Evolutionary conservation across 2,888 invertebrate species (phyloP), one percentile per base, ranked within the genome.

Genomic region (Odontocerum albicorne): DNA sequence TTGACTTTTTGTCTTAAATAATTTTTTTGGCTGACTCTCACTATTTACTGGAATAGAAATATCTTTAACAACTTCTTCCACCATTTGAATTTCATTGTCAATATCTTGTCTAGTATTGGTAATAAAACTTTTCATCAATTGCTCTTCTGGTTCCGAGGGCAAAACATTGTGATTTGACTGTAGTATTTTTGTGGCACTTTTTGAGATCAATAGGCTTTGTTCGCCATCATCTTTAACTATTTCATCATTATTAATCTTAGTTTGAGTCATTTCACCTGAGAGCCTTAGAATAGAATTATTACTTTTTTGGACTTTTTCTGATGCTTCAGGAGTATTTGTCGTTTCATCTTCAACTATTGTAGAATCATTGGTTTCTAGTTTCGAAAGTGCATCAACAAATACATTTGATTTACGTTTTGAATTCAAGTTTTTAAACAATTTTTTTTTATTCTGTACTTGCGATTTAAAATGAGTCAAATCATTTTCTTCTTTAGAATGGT

Each of bases 401-500:
- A 36, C n/a, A n/a, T n/a, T 12, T 8, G n/a, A 12, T 36, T 13
- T 36, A 12, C 4, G 12, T 36, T 36, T 4, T n/a, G 6, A 4
- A 36, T 36, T 36, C 4, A 7, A 7, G 4, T 12, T 36, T 36
- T 36, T 36, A n/a, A 36, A 36, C 6, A 36, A 13, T 7, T 4
- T 36, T 13, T 36, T 36, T n/a, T n/a, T n/a, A n/a, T n/a, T n/a
- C n/a, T n/a, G n/a, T n/a, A n/a, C n/a, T n/a, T n/a, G n/a, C n/a
- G n/a, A n/a, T n/a, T n/a, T n/a, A n/a, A n/a, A n/a, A n/a, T n/a
- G n/a, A n/a, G n/a, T n/a, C n/a, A n/a, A n/a, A n/a, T n/a, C n/a
- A n/a, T n/a, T n/a, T 36, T n/a, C n/a, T 36, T 36, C 27, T 40
- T 31, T 19, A 17, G 49, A 39, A 49, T 7, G 12, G n/a, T 20